These are phyloP conservation scores for Neotoma lepida DNA, from an alignment of 2,113 vertebrate genomes.

Conservation along the genomic window DNA sequence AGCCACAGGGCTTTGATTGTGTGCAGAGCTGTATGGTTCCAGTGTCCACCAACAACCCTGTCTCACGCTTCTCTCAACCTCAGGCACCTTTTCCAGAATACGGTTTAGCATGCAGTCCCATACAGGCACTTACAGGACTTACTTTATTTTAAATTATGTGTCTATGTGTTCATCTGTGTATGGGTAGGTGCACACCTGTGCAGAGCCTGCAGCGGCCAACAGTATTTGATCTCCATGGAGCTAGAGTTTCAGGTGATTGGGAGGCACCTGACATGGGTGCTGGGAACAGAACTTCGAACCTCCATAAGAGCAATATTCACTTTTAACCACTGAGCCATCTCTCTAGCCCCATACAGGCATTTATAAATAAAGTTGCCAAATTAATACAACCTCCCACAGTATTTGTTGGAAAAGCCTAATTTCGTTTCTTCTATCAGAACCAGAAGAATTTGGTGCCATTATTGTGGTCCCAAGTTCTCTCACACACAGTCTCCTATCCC, in stretches of 20 bases:
- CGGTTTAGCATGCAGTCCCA: neutral
- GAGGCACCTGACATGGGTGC: neutral
- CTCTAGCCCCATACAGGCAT: neutral
- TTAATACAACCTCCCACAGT: neutral
- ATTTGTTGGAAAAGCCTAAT: neutral
- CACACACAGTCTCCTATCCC: neutral
- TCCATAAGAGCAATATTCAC: neutral
- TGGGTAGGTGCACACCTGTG: neutral
- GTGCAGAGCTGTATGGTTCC: neutral
- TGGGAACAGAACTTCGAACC: neutral
- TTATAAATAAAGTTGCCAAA: constrained; percentile 7
- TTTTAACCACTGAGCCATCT: neutral
- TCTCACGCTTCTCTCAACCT: neutral
- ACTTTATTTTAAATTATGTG: neutral
- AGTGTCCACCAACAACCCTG: neutral
- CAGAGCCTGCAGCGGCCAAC: neutral
- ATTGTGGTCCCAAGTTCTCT: neutral
- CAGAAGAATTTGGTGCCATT: neutral
- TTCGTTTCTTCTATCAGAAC: neutral
- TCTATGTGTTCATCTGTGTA: neutral
- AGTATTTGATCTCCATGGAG: neutral
- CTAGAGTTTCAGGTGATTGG: neutral
- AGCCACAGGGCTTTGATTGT: neutral
- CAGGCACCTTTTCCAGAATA: neutral
- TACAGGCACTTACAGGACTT: neutral